phyloP scores from a whole-genome alignment of 2,888 invertebrate species.

The Leptarthrus brevirostris region DNA sequence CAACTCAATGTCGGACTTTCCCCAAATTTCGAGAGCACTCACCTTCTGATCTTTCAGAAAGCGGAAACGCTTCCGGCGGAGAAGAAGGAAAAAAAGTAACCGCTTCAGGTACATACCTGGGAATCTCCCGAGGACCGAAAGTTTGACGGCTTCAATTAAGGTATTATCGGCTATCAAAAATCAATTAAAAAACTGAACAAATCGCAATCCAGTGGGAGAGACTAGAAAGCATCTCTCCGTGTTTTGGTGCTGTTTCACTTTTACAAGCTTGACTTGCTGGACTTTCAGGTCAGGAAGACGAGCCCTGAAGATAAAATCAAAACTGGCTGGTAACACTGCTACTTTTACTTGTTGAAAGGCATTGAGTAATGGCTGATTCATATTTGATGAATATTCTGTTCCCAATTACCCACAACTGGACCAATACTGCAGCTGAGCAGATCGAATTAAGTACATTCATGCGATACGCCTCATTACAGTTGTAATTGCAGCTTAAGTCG shows the following conservation, averaged over 20 bases:
- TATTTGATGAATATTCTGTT: not conserved
- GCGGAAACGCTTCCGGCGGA: constrained; percentile 19
- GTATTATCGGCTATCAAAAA: constrained; percentile 8
- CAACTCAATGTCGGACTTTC: constrained; percentile 38
- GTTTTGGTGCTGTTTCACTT: not conserved
- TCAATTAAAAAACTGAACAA: not conserved
- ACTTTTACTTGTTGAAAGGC: not conserved
- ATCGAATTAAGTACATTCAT: not conserved
- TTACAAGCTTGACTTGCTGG: not conserved
- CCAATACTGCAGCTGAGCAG: not conserved
- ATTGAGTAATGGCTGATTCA: constrained; percentile 17
- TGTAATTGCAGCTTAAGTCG: not conserved
- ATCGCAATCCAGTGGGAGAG: no score
- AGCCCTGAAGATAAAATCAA: not conserved
- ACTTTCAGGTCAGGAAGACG: not conserved
- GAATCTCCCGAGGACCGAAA: not conserved
- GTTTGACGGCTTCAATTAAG: constrained; percentile 1
- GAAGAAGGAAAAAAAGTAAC: not conserved
- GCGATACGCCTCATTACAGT: constrained; percentile 28
- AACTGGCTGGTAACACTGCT: not conserved
- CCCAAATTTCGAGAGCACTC: constrained; percentile 37
- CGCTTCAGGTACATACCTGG: not conserved
- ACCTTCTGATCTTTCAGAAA: constrained; percentile 30
- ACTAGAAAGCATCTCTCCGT: not conserved
- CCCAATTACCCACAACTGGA: constrained; percentile 1